Percentiles rank a stretch among this genome's conserved stretches.
Conservation (phyloP, 2,113 vertebrate species). For the Lates calcarifer region DNA sequence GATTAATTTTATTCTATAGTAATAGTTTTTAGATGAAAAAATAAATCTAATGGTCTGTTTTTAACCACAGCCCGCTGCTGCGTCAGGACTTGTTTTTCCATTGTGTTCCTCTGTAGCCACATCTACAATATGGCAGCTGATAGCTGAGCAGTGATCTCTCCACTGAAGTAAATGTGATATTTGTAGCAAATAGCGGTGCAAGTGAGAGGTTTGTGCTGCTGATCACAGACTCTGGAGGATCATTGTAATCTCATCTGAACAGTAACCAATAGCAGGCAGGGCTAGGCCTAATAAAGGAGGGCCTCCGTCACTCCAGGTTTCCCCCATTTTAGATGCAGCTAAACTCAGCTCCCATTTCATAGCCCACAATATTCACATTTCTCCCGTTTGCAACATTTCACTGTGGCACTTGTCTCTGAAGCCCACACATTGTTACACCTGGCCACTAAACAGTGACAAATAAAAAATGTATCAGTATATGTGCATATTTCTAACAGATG, state of each 20-base stretch:
- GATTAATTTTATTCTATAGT: conserved; percentile 33
- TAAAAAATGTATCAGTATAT: conserved; percentile 4
- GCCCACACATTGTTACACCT: conserved; percentile 13
- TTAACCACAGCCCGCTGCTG: conserved; percentile 65
- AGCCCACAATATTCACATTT: conserved; percentile 55
- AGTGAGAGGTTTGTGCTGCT: conserved; percentile 55
- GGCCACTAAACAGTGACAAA: conserved; percentile 13
- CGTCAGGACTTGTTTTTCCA: conserved; percentile 71
- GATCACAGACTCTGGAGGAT: conserved; percentile 46
- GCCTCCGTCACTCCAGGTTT: conserved; percentile 78
- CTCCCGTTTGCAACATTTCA: conserved; percentile 33
- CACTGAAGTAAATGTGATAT: conserved; percentile 56
- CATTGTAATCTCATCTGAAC: conserved; percentile 62
- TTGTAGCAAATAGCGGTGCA: conserved; percentile 56
- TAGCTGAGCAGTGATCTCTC: conserved; percentile 60
- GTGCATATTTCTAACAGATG: conserved; percentile 28
- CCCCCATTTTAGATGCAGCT: conserved; percentile 83
- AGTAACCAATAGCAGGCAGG: conserved; percentile 64
- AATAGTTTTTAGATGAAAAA: conserved; percentile 21
- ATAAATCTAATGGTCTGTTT: conserved; percentile 21
- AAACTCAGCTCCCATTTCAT: conserved; percentile 80
- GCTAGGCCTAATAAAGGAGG: conserved; percentile 74
- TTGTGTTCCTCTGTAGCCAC: conserved; percentile 64
- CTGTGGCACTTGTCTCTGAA: conserved; percentile 22
- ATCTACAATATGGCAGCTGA: conserved; percentile 76